phyloP scores from a whole-genome alignment of 2,797 vertebrate species.

The Danio aesculapii region DNA sequence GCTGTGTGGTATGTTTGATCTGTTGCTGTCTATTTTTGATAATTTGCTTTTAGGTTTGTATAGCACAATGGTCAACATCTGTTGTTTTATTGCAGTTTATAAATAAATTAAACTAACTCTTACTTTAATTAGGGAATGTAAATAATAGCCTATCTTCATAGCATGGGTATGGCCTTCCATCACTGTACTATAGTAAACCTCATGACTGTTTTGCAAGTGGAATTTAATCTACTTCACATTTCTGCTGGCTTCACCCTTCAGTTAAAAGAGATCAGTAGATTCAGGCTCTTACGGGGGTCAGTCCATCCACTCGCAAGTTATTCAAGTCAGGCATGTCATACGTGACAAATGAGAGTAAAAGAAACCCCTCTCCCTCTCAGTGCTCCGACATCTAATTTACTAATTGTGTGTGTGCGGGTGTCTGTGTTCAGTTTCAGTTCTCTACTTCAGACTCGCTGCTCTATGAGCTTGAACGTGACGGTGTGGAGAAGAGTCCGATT shows the following conservation, averaged over 20 bases:
- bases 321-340: constrained; percentile 36
- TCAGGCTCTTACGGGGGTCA: constrained; percentile 10
- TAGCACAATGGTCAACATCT: too few species aligned
- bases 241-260: constrained; percentile 54
- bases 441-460: constrained; percentile 81
- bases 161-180: neutral
- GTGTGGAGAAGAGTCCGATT: constrained; percentile 79
- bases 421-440: constrained; percentile 65
- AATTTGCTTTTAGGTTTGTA: too few species aligned
- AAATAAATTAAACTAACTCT: too few species aligned
- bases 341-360: constrained; percentile 42
- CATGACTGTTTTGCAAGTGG: neutral
- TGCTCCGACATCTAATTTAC: constrained; percentile 27
- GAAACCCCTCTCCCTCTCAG: constrained; percentile 33
- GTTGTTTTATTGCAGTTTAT: too few species aligned
- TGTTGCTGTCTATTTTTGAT: too few species aligned
- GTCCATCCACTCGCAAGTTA: constrained; percentile 8
- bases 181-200: neutral
- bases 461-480: constrained; percentile 70
- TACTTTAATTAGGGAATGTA: too few species aligned
- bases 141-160: neutral
- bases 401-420: constrained; percentile 3
- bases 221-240: constrained; percentile 42
- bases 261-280: neutral
- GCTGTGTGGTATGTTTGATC: too few species aligned